Conservation (phyloP, 92 coral and sea anemone species). For the Palythoa heliodiscus region DNA sequence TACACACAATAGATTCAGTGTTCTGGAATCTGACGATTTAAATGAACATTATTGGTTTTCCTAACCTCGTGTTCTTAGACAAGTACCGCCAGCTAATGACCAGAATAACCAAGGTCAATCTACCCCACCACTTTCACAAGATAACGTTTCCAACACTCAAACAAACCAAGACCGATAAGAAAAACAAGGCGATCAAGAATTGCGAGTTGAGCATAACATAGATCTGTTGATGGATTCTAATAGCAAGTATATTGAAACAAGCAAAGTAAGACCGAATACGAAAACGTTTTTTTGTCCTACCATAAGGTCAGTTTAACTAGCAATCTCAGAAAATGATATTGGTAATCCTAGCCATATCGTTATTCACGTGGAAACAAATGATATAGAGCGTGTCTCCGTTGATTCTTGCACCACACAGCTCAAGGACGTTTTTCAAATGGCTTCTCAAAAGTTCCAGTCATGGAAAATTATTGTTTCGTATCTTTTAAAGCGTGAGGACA, state of each 20-base stretch:
- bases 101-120: background rate
- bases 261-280: background rate
- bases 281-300: slow-evolving; percentile 14
- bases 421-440: slow-evolving; percentile 16
- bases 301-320: slow-evolving; percentile 16
- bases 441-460: slow-evolving; percentile 41
- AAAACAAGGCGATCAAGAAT: background rate
- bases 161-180: background rate
- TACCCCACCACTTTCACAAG: slow-evolving; percentile 3
- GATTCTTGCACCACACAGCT: slow-evolving; percentile 29
- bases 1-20: background rate
- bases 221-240: slow-evolving; percentile 46
- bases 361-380: slow-evolving; percentile 50
- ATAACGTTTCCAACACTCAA: background rate
- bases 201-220: background rate
- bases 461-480: slow-evolving; percentile 10
- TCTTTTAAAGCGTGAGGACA: slow-evolving; percentile 34
- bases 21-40: background rate
- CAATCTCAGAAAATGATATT: background rate
- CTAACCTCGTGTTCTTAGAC: background rate
- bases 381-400: slow-evolving; percentile 20
- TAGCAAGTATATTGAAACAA: slow-evolving; percentile 45
- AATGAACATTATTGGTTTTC: background rate
- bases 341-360: background rate
- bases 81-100: background rate